Evolutionary conservation across 2,888 invertebrate genomes (phyloP).

Genomic region (Microctonus brassicae): DNA sequence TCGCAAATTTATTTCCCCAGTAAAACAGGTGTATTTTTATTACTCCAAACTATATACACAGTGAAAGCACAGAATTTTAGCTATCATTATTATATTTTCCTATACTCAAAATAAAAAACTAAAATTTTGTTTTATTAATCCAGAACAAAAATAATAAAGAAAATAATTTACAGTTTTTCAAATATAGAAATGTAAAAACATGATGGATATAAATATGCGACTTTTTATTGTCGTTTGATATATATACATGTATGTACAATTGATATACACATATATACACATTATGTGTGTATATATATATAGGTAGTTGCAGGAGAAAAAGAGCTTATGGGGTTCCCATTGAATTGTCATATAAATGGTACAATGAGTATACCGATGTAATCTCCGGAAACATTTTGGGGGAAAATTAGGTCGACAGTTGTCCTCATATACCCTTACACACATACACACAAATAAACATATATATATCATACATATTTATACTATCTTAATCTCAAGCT

Average conservation of each 20-base stretch:
- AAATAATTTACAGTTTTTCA: neutral
- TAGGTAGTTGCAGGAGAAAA: neutral
- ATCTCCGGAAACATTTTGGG: slow-evolving; percentile 69
- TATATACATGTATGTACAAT: neutral
- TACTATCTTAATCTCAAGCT: slow-evolving; percentile 30
- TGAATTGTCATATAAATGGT: slow-evolving; percentile 38
- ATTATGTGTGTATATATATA: neutral
- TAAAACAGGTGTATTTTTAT: no score
- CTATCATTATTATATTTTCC: no score
- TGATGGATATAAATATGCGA: neutral
- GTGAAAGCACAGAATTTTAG: no score
- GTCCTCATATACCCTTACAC: slow-evolving; percentile 41
- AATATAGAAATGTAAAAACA: neutral
- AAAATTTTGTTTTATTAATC: no score
- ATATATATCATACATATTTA: slow-evolving; percentile 13
- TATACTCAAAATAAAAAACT: no score
- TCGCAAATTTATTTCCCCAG: no score
- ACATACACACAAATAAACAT: slow-evolving; percentile 24
- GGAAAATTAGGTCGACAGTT: slow-evolving; percentile 69
- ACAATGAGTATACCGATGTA: slow-evolving; percentile 67
- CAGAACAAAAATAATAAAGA: no score
- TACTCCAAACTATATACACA: no score
- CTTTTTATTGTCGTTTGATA: neutral
- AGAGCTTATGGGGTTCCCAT: slow-evolving; percentile 47
- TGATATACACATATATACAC: neutral